Percentiles rank a stretch among this genome's conserved stretches.
phyloP scores from a whole-genome alignment of 2,113 vertebrate species.

The Hyperopisus bebe region DNA sequence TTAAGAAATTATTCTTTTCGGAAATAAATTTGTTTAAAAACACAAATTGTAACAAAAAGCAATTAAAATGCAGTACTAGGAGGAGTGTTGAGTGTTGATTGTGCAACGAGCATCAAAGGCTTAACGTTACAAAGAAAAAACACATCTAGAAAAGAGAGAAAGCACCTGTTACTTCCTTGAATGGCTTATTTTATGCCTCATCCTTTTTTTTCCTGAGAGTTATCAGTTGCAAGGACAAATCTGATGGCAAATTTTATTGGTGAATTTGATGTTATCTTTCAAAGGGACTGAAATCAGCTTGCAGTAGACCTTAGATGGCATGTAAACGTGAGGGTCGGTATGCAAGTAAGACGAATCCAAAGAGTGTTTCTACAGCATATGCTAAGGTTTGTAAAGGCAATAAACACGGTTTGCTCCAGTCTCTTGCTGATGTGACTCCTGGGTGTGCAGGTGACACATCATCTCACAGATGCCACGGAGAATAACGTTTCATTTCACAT shows the following conservation, averaged over 20 bases:
- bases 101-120: neutral
- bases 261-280: neutral
- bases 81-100: neutral
- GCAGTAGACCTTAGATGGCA: neutral
- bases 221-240: neutral
- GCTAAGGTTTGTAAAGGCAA: neutral
- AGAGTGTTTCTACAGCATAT: neutral
- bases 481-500: neutral
- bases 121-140: neutral
- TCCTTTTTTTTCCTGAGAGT: neutral
- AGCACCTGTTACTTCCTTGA: neutral
- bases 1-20: neutral
- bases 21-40: neutral
- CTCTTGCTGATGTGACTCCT: neutral
- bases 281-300: neutral
- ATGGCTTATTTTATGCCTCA: neutral
- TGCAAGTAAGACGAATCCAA: neutral
- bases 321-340: neutral
- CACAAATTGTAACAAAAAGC: neutral
- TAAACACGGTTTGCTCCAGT: neutral
- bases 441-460: neutral
- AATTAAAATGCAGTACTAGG: neutral
- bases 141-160: neutral
- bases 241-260: neutral
- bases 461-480: neutral